A percentile compares a stretch with the other conserved stretches of the same genome.
These are phyloP conservation scores for Microcebus jonahi DNA, from an alignment of 2,113 vertebrate species.

Conservation along the genomic window DNA sequence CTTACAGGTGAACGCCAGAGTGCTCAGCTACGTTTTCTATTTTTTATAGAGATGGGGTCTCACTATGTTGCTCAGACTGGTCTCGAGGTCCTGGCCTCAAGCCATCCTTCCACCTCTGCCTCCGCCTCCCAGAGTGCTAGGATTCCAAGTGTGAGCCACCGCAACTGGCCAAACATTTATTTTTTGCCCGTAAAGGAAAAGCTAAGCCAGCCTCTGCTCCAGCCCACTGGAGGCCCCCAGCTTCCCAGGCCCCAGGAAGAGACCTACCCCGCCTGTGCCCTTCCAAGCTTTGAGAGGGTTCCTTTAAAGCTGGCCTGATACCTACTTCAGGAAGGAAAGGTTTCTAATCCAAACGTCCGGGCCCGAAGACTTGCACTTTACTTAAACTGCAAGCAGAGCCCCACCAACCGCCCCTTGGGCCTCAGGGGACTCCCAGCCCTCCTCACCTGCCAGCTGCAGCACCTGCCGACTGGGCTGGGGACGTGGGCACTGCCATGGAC, in stretches of 20 bases:
- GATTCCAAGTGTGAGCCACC: too few relatives aligned
- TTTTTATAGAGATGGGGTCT: too few relatives aligned
- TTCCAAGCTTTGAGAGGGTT: not conserved
- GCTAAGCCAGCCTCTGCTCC: not conserved
- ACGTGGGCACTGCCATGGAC: fast-evolving
- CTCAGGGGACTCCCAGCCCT: not conserved
- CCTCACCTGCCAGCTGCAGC: not conserved
- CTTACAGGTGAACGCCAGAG: too few relatives aligned
- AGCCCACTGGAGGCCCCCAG: not conserved
- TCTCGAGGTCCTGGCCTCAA: too few relatives aligned
- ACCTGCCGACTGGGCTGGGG: not conserved
- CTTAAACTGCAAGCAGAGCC: not conserved
- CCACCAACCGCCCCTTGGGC: not conserved
- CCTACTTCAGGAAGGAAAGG: too few relatives aligned
- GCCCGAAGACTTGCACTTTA: not conserved
- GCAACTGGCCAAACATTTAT: too few relatives aligned
- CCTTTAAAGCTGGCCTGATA: not conserved
- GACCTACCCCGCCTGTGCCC: fast-evolving
- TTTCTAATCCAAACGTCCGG: not conserved
- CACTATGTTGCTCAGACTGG: too few relatives aligned
- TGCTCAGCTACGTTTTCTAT: too few relatives aligned
- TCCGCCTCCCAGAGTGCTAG: too few relatives aligned
- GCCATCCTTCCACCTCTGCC: too few relatives aligned
- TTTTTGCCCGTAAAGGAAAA: not conserved
- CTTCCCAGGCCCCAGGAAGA: not conserved